phyloP scores from a whole-genome alignment of 1,140 invertebrate genomes.

The Lepidotrigona ventralis region DNA sequence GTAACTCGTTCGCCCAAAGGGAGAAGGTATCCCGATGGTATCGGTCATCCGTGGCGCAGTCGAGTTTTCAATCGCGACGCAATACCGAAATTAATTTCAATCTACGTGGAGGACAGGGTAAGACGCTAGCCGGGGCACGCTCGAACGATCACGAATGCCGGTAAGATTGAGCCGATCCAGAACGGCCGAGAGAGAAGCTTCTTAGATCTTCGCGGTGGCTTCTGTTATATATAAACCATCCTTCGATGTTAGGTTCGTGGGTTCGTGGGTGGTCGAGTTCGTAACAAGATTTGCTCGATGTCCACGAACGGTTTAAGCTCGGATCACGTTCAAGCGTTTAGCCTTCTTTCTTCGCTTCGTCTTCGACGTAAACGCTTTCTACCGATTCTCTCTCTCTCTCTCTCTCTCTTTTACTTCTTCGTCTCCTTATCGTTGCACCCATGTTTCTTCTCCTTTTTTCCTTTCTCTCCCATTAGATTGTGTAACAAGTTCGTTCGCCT shows the following conservation, averaged over 20 bases:
- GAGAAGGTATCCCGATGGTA: background rate
- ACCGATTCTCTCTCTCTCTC: background rate
- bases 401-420: background rate
- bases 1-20: conserved; percentile 27
- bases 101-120: conserved; percentile 51
- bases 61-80: conserved; percentile 59
- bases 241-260: background rate
- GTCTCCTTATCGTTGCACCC: too few relatives aligned
- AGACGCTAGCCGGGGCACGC: conserved; percentile 57
- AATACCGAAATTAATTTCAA: conserved; percentile 71
- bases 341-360: conserved; percentile 61
- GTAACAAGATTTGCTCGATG: conserved; percentile 74
- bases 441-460: too few relatives aligned
- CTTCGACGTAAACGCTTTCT: conserved; percentile 27
- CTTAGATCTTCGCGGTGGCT: conserved; percentile 62
- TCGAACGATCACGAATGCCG: conserved; percentile 70
- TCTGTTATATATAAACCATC: conserved; percentile 66
- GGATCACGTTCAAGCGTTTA: conserved; percentile 74
- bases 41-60: conserved; percentile 36
- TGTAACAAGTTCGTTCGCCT: too few relatives aligned
- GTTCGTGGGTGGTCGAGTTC: conserved; percentile 45
- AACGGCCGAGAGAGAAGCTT: conserved; percentile 64
- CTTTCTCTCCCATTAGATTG: too few relatives aligned
- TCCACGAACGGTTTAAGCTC: conserved; percentile 74
- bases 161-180: conserved; percentile 71